phyloP scores from a whole-genome alignment of 2,113 vertebrate species.

The Montifringilla adamsi region DNA sequence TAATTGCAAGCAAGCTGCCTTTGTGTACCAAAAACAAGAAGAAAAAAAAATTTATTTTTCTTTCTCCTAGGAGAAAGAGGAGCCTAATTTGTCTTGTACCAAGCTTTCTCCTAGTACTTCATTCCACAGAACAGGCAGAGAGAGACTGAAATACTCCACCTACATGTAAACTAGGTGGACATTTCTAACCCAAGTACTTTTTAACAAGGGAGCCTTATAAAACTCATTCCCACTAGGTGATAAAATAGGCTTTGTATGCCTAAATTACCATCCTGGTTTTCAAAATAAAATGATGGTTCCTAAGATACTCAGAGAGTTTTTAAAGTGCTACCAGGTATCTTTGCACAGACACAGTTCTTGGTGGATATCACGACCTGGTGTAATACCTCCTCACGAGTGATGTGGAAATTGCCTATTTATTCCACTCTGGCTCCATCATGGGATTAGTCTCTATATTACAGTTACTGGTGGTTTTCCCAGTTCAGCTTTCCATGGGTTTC shows the following conservation, averaged over 20 bases:
- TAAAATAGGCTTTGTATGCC: background rate
- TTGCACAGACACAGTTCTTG: background rate
- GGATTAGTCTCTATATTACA: background rate
- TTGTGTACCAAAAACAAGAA: background rate
- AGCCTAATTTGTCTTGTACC: background rate
- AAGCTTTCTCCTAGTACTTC: background rate
- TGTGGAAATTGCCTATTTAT: background rate
- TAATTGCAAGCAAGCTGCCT: background rate
- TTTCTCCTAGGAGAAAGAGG: too few relatives aligned
- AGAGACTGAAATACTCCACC: background rate
- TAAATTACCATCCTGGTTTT: background rate
- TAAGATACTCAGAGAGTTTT: background rate
- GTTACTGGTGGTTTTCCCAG: background rate
- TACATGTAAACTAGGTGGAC: too few relatives aligned
- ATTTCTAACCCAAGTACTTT: background rate
- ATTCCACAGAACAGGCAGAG: background rate
- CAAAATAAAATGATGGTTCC: background rate
- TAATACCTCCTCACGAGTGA: background rate
- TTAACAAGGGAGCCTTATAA: background rate
- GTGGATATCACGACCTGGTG: background rate
- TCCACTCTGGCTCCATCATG: background rate
- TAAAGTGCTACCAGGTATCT: background rate
- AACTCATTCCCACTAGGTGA: background rate
- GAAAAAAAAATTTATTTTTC: too few relatives aligned
- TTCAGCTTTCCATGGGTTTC: background rate